Conservation (phyloP, 2,888 invertebrate genomes). For the Drosophila macrothrix region DNA sequence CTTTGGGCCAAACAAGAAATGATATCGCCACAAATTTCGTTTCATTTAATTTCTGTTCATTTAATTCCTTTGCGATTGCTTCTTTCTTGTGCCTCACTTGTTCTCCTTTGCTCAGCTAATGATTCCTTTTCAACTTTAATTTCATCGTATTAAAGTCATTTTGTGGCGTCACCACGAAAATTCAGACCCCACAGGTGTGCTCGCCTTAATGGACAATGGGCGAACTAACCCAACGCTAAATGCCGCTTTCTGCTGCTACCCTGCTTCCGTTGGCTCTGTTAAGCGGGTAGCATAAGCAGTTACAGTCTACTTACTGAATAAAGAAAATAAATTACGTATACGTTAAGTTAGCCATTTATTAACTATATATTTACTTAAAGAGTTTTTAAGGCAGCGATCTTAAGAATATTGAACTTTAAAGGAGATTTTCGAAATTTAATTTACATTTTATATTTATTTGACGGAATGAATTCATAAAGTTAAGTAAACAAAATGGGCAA, state of each 20-base stretch:
- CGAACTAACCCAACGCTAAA: slow-evolving; percentile 1
- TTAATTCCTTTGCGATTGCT: slow-evolving; percentile 27
- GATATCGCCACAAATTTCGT: slow-evolving; percentile 63
- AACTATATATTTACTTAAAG: neutral
- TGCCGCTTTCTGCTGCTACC: neutral
- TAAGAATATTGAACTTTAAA: neutral
- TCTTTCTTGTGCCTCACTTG: slow-evolving; percentile 4
- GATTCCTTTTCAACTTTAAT: slow-evolving; percentile 43
- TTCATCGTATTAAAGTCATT: slow-evolving; percentile 16
- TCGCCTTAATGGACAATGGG: neutral
- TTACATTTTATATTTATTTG: neutral
- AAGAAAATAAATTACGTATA: neutral
- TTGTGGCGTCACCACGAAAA: slow-evolving; percentile 14
- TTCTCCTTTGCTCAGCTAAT: slow-evolving; percentile 53
- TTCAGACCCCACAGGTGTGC: neutral
- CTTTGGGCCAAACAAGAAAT: slow-evolving; percentile 41
- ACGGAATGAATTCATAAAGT: neutral
- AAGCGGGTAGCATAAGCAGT: neutral
- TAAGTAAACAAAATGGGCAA: neutral
- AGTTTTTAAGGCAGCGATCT: neutral
- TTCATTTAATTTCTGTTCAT: slow-evolving; percentile 26
- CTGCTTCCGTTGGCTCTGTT: neutral
- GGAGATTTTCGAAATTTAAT: neutral
- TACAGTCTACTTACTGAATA: neutral
- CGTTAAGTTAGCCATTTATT: neutral